phyloP scores from a whole-genome alignment of 2,797 vertebrate species.

The Cyprinodon diabolis region DNA sequence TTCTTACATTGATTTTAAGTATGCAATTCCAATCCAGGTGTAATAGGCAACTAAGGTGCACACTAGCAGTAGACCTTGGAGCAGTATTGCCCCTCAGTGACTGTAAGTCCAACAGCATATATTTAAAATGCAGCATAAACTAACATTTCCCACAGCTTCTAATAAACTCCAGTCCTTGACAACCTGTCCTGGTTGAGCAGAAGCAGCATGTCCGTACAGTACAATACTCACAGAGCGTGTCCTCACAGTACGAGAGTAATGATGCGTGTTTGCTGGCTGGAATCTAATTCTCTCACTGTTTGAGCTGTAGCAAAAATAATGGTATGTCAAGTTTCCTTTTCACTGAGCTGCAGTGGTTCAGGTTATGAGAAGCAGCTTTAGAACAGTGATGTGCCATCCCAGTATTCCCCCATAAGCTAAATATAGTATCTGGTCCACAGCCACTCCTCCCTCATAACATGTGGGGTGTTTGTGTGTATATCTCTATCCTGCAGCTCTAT shows the following conservation, averaged over 20 bases:
- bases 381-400: conserved; percentile 50
- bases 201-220: neutral
- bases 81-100: neutral
- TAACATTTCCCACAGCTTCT: neutral
- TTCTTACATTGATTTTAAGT: too few species aligned
- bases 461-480: conserved; percentile 30
- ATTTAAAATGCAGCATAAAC: neutral
- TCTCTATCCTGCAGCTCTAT: conserved; percentile 55
- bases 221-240: neutral
- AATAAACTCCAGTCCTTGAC: conserved; percentile 1
- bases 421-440: conserved; percentile 60
- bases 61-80: neutral
- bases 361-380: conserved; percentile 13
- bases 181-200: neutral
- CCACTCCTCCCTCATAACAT: conserved; percentile 35
- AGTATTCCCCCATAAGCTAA: conserved; percentile 61
- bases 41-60: neutral
- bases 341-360: conserved; percentile 9
- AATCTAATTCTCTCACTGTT: neutral
- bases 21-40: neutral
- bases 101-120: neutral
- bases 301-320: conserved; percentile 25
- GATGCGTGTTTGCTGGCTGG: conserved; percentile 11
- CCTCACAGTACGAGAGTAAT: neutral
- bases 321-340: conserved; percentile 27